Percentiles rank a stretch among this genome's conserved stretches.
Evolutionary conservation across 1,140 invertebrate genomes (phyloP).

Genomic region (Sitobion miscanthi): DNA sequence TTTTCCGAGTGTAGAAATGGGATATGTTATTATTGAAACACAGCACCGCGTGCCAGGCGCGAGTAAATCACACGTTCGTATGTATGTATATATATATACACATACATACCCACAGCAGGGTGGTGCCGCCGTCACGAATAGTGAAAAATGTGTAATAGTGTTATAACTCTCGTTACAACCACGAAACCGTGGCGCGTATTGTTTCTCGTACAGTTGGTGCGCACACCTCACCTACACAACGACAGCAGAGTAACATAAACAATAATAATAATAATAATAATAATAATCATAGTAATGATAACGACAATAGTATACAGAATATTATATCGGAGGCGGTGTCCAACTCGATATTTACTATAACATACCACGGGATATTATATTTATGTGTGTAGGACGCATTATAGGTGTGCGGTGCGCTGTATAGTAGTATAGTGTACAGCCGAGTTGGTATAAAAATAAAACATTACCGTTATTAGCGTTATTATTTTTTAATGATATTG

Average conservation of each 20-base stretch:
- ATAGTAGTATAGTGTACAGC: neutral
- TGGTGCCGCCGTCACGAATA: constrained; percentile 48
- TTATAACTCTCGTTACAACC: constrained; percentile 44
- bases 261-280: neutral
- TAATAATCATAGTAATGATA: neutral
- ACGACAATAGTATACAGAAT: neutral
- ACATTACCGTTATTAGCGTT: constrained; percentile 27
- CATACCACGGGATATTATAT: constrained; percentile 2
- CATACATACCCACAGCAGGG: neutral
- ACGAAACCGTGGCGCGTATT: constrained; percentile 13
- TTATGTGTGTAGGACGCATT: neutral
- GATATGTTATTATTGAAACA: constrained; percentile 46
- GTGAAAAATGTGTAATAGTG: constrained; percentile 48
- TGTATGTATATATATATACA: neutral
- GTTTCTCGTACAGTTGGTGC: neutral
- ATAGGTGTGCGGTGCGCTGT: neutral
- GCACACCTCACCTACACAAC: neutral
- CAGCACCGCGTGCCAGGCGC: constrained; percentile 53
- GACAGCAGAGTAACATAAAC: neutral
- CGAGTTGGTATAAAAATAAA: neutral
- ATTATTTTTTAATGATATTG: constrained; percentile 34
- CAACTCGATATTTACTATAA: constrained; percentile 5
- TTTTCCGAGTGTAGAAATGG: constrained; percentile 41
- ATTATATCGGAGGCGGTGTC: neutral
- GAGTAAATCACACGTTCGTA: constrained; percentile 48